These are phyloP conservation scores for Meiosimyza decipiens DNA, from an alignment of 2,888 invertebrate genomes.

Conservation along the genomic window DNA sequence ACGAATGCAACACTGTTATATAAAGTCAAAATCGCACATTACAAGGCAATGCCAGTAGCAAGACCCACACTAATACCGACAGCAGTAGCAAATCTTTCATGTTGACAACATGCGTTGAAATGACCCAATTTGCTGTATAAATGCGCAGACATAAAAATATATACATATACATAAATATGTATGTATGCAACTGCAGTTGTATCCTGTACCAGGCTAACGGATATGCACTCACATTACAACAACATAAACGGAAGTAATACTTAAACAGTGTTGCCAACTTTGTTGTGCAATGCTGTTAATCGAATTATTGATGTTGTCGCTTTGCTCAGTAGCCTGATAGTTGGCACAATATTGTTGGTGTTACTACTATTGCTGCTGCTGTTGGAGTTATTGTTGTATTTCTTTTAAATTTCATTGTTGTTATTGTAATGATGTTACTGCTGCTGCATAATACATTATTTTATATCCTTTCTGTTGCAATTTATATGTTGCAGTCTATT, in stretches of 20 bases:
- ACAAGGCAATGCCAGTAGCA: background rate
- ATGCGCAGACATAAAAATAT: background rate
- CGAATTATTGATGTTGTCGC: constrained; percentile 39
- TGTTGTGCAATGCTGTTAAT: constrained; percentile 37
- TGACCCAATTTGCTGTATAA: constrained; percentile 11
- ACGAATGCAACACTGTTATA: background rate
- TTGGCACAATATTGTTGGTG: constrained; percentile 9
- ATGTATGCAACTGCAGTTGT: background rate
- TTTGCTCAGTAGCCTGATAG: background rate
- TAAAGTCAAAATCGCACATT: constrained; percentile 8
- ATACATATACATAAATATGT: constrained; percentile 7
- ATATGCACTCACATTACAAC: background rate
- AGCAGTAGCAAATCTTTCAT: constrained; percentile 1
- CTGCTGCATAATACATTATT: background rate
- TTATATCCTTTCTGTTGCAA: constrained; percentile 1
- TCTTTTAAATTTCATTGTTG: constrained; percentile 6
- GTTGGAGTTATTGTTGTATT: constrained; percentile 11
- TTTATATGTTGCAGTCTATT: constrained; percentile 22
- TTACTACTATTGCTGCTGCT: background rate
- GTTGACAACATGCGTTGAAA: constrained; percentile 9
- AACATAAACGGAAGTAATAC: constrained; percentile 26
- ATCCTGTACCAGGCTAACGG: too few relatives aligned
- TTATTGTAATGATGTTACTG: constrained; percentile 1
- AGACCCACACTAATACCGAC: too few relatives aligned
- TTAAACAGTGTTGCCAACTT: constrained; percentile 33